Base-by-base conservation (phyloP, 2,797 vertebrate genomes). In the Crax fasciolata region DNA sequence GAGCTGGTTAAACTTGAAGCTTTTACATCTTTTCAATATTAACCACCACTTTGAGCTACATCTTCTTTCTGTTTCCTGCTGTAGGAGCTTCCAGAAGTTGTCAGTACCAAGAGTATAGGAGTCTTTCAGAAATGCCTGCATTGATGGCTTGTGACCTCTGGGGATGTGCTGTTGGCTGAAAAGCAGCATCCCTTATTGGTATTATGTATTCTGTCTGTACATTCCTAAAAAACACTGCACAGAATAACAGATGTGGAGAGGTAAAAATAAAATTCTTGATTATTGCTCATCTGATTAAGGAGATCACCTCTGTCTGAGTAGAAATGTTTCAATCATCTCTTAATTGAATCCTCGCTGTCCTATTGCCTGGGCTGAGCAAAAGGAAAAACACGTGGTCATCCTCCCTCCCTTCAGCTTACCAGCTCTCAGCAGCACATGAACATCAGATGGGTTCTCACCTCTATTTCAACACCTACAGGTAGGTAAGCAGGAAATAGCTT, bases 201-300 rank as follows among this genome's bases (percentile, higher is more conserved):
- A 16, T 43, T 24, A 2, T 4, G 6, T 77, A 66, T 84, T 87
- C 39, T 63, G 12, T 32, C 70, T 59, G 5, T 27, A 57, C 9
- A 24, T 71, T 52, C 49, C 49, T 66, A 49, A 73, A 73, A 79
- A 5, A 5, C 41, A 16, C 20, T 18, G 20, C n/a, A 13, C 10
- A 15, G 12, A 67, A 12, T 20, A 32, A 41, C 0, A 0, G 0
- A 0, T 0, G 1, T 10, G 11, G 39, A 70, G 10, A 67, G 15
- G 27, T 51, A 86, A 79, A 87, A 81, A 8, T 1, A 46, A 8
- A 25, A 52, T 82, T 87, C 55, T 13, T 74, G 51, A 6, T 15
- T 76, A 25, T 35, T 80, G 9, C 8, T 74, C 12, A 5, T 70
- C 20, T 48, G 30, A 39, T 35, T 65, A 67, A 71, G 21, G 25